Conservation (phyloP, 2,888 invertebrate species). For the Volucella inanis region DNA sequence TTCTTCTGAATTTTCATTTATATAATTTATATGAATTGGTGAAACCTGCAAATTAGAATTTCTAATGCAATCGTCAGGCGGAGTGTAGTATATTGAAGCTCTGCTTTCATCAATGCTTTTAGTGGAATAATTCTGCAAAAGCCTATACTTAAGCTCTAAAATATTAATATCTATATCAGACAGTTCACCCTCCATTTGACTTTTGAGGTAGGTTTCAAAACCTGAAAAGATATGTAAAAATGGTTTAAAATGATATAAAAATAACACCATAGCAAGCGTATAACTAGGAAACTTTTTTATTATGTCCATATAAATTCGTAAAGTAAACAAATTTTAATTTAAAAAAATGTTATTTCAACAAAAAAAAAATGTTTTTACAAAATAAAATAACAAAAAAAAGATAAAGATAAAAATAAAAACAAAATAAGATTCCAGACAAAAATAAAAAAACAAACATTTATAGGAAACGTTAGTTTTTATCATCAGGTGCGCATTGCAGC, state of each 20-base stretch:
- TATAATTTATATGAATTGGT: conserved; percentile 84
- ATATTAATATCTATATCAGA: conserved; percentile 79
- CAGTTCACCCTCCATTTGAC: conserved; percentile 79
- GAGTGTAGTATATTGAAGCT: conserved; percentile 91
- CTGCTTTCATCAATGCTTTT: conserved; percentile 84
- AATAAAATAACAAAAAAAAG: too few species aligned
- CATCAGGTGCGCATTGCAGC: too few species aligned
- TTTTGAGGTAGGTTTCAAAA: conserved; percentile 82
- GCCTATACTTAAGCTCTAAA: conserved; percentile 79
- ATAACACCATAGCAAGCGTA: neutral
- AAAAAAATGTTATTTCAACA: conserved; percentile 17
- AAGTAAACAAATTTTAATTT: conserved; percentile 48
- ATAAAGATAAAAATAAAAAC: too few species aligned
- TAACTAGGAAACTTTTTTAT: too few species aligned
- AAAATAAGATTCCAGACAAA: neutral
- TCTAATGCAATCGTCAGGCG: conserved; percentile 82
- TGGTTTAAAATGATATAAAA: neutral
- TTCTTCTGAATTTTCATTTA: conserved; percentile 81
- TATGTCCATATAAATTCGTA: neutral
- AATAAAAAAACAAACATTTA: too few species aligned
- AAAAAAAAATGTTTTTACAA: conserved; percentile 18
- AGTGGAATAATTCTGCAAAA: conserved; percentile 79
- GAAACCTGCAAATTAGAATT: conserved; percentile 82
- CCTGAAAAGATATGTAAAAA: conserved; percentile 76
- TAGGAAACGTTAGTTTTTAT: too few species aligned